phyloP scores from a whole-genome alignment of 2,797 vertebrate genomes.

The Coregonus sp. region DNA sequence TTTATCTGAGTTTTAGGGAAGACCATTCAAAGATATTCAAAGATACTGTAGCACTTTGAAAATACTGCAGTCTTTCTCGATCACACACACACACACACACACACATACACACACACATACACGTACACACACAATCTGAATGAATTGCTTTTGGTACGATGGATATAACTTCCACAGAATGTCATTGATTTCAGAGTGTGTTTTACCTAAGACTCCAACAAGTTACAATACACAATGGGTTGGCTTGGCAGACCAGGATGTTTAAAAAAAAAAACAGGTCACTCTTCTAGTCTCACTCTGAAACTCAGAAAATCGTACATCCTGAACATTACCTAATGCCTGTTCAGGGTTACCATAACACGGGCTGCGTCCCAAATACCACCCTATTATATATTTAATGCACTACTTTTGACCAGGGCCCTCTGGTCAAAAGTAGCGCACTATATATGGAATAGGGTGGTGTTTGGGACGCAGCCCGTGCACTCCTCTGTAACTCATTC shows the following conservation, averaged over 20 bases:
- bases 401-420: neutral
- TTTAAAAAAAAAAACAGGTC: slow-evolving; percentile 43
- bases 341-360: slow-evolving; percentile 69
- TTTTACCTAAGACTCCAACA: slow-evolving; percentile 3
- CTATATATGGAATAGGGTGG: neutral
- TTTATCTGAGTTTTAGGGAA: neutral
- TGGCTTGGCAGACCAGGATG: slow-evolving; percentile 50
- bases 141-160: slow-evolving; percentile 24
- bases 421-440: neutral
- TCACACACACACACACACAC: neutral
- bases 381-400: neutral
- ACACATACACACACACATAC: neutral
- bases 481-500: slow-evolving; percentile 53
- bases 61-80: neutral
- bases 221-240: slow-evolving; percentile 52
- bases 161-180: slow-evolving; percentile 37
- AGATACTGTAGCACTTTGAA: neutral
- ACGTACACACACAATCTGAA: neutral
- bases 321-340: slow-evolving; percentile 72
- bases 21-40: neutral
- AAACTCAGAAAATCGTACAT: slow-evolving; percentile 61
- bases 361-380: slow-evolving; percentile 29
- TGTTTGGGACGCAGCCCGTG: neutral
- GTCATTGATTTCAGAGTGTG: neutral
- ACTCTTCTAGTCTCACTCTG: slow-evolving; percentile 44